Percentiles rank a stretch among this genome's conserved stretches.
Evolutionary conservation across 2,888 invertebrate genomes (phyloP).

Genomic region (Ophion slaviceki): DNA sequence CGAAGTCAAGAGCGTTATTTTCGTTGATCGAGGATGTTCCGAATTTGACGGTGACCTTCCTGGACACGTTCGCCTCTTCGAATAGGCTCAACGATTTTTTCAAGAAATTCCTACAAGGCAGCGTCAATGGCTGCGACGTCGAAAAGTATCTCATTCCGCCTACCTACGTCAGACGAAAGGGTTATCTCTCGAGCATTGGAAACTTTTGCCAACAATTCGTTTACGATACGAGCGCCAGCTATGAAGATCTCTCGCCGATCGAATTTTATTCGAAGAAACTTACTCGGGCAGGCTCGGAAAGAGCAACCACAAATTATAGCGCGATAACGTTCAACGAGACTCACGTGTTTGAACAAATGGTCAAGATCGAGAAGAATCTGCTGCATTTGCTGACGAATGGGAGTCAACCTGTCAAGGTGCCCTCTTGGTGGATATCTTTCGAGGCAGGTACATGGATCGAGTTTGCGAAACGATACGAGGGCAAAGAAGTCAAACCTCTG

Average conservation of each 20-base stretch:
- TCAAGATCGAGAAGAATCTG: constrained; percentile 69
- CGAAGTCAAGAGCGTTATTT: constrained; percentile 73
- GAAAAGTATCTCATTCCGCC: constrained; percentile 78
- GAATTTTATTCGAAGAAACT: constrained; percentile 29
- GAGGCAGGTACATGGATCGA: constrained; percentile 75
- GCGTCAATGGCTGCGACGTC: constrained; percentile 75
- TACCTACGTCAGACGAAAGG: constrained; percentile 75
- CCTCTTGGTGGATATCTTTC: constrained; percentile 79
- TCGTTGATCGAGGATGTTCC: constrained; percentile 77
- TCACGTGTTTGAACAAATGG: constrained; percentile 70
- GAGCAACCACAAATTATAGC: not conserved
- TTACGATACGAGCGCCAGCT: constrained; percentile 49
- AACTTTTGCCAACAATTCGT: constrained; percentile 76
- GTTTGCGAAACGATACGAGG: constrained; percentile 73
- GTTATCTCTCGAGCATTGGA: constrained; percentile 74
- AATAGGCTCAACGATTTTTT: constrained; percentile 76
- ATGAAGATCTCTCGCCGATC: constrained; percentile 72
- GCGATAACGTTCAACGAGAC: constrained; percentile 67
- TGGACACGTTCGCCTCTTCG: constrained; percentile 78
- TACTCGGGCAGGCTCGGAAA: constrained; percentile 20
- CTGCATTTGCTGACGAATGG: constrained; percentile 70
- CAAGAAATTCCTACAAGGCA: constrained; percentile 71
- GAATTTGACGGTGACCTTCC: constrained; percentile 74
- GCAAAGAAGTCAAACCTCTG: constrained; percentile 71
- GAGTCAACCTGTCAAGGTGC: constrained; percentile 71